Base-by-base conservation (phyloP, 2,888 invertebrate genomes). In the Stenurella melanura region DNA sequence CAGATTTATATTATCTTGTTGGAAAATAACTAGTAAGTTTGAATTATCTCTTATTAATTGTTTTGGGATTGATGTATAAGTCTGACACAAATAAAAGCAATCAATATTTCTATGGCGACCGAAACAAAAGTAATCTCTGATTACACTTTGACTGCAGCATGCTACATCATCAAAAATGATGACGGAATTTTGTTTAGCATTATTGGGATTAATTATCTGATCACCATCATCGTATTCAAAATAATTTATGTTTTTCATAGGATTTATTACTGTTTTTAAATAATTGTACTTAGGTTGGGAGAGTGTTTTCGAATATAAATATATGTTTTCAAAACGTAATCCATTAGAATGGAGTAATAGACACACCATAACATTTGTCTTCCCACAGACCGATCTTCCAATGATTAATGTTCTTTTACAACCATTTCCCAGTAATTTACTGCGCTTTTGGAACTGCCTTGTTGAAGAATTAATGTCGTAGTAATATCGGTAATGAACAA, bases 21-120 rank as follows among this genome's bases (percentile, higher is more conserved):
- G 63, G 78, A 87, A 82, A 86, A 88, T 75, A 86, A 86, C 76
- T 78, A 83, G 10, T 86, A 87, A 50, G 77, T 76, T 76, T 0
- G 58, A 57, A 34, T 78, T 76, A 38, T 76, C 72, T 10, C 78
- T 17, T n/a, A 78, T 61, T n/a, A 76, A 19, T n/a, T 76, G 73
- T 57, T 78, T 76, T 0, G 73, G 71, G 1, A 75, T 63, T 9
- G 60, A 58, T 0, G 76, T 68, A 19, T 73, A 76, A 11, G 78
- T 75, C 56, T 78, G 73, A 57, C 73, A n/a, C n/a, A 71, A 64
- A 75, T 76, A 76, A 64, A 76, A 77, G 61, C 75, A 75, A 38
- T 75, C 72, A 21, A 68, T 78, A 17, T 54, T 56, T 58, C 68
- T 78, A 56, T 78, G 78, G 0, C 75, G 67, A 42, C 72, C 75